Evolutionary conservation across 2,888 invertebrate genomes (phyloP).

Genomic region (Unio pictorum): DNA sequence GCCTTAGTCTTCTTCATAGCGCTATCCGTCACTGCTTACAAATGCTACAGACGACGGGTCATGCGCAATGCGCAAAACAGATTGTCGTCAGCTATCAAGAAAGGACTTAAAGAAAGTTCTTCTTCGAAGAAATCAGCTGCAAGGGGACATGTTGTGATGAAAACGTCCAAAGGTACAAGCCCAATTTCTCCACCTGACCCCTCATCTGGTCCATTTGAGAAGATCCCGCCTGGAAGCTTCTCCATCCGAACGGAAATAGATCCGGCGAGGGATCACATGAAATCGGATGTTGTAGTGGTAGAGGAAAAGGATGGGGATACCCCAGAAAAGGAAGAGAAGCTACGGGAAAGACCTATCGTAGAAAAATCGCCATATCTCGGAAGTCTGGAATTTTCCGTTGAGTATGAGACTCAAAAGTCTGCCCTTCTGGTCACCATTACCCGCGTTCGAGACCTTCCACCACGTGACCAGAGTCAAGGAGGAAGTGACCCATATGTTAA

Average conservation of each 20-base stretch:
- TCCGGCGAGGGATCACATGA: slow-evolving; percentile 40
- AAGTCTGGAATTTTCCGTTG: slow-evolving; percentile 89
- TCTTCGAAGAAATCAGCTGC: slow-evolving; percentile 88
- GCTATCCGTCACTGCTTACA: slow-evolving; percentile 77
- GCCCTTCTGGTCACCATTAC: slow-evolving; percentile 93
- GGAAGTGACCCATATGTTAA: slow-evolving; percentile 98
- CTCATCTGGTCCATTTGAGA: slow-evolving; percentile 51
- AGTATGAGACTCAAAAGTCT: slow-evolving; percentile 90
- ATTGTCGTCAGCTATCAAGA: slow-evolving; percentile 68
- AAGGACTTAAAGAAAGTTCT: slow-evolving; percentile 65
- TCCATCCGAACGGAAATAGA: slow-evolving; percentile 71
- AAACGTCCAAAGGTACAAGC: slow-evolving; percentile 67
- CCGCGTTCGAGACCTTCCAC: slow-evolving; percentile 89
- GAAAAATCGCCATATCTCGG: slow-evolving; percentile 78
- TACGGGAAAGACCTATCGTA: slow-evolving; percentile 53
- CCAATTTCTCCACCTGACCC: slow-evolving; percentile 57
- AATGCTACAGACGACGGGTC: slow-evolving; percentile 78
- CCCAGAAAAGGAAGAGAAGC: slow-evolving; percentile 67
- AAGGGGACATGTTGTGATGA: slow-evolving; percentile 51
- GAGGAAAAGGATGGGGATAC: slow-evolving; percentile 72
- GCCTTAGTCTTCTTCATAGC: slow-evolving; percentile 77
- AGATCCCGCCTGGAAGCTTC: slow-evolving; percentile 71
- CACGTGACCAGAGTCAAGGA: slow-evolving; percentile 83
- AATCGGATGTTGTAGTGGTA: slow-evolving; percentile 71
- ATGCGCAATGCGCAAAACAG: slow-evolving; percentile 69